Evolutionary conservation across 1,140 invertebrate species (phyloP), one percentile per base, ranked within the genome.

Genomic region (Trachelipus rathkii): DNA sequence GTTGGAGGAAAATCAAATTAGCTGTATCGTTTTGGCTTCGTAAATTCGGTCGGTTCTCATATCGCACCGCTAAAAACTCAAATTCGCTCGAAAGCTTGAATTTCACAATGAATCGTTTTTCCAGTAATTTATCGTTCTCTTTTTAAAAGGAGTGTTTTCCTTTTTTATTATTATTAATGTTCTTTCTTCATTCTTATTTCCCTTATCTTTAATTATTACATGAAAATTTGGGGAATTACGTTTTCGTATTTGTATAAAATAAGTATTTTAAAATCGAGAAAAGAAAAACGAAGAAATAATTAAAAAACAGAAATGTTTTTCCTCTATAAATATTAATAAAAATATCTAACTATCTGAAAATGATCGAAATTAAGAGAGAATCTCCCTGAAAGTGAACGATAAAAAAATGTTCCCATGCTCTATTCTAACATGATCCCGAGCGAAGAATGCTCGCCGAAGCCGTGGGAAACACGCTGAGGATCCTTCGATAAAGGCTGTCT

Each of bases 1-100:
- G 11, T 19, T 19, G 19, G 19, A 60, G 50, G 50, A 60, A 60
- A 60, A 60, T 60, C 50, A 60, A 60, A 60, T 60, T 60, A 60
- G 2, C 8, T 60, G 50, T 60, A 60, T 60, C 50, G 19, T 60
- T 60, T 60, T 19, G 50, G 50, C 19, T 19, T 60, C 19, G 50
- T 60, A 15, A 60, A 60, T 19, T 60, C 19, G 33, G 33, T 33
- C 6, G 33, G 50, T 60, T 60, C 50, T 60, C 50, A 60, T 60
- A 60, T 60, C 11, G 50, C 50, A 60, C 50, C 50, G 50, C 50
- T 60, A 60, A 60, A 60, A 60, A 60, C 50, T 60, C 50, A 60
- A 60, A 60, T 60, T 60, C 50, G 8, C 50, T 60, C 11, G 50
- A 3, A n/a, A 19, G 19, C 50, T 60, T 60, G 50, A 4, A 60